Conservation (phyloP, 2,888 invertebrate genomes). For the Eupithecia dodoneata region DNA sequence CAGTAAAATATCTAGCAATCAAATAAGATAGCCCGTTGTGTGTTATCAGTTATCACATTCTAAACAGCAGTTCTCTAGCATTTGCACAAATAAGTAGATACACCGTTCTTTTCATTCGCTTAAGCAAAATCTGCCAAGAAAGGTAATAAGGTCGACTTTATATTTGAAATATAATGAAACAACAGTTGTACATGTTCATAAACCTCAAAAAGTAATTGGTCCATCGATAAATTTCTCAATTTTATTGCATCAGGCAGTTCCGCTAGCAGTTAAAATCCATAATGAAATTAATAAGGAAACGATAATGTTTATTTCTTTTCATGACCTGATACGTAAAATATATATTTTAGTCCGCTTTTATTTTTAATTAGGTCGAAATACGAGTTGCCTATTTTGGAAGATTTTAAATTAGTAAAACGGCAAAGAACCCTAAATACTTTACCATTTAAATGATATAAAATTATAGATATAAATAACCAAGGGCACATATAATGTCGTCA, state of each 20-base stretch:
- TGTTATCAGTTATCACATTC: background rate
- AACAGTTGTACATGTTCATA: constrained; percentile 8
- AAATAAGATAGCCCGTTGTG: background rate
- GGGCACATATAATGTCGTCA: constrained; percentile 26
- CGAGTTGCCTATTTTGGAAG: background rate
- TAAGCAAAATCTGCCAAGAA: background rate
- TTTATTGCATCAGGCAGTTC: constrained; percentile 29
- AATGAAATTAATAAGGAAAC: constrained; percentile 25
- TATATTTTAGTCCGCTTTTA: background rate
- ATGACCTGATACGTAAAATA: constrained; percentile 9
- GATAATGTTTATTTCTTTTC: constrained; percentile 8
- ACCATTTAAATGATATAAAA: background rate
- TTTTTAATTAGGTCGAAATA: background rate
- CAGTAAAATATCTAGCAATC: background rate
- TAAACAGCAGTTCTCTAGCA: background rate
- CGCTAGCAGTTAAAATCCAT: constrained; percentile 28
- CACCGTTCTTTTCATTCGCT: background rate
- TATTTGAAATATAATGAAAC: background rate
- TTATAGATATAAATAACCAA: constrained; percentile 18
- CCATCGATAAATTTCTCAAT: constrained; percentile 34
- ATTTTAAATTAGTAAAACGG: background rate
- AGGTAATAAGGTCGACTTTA: background rate
- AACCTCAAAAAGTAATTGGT: constrained; percentile 33
- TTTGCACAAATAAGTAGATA: background rate
- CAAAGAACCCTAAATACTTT: background rate